Evolutionary conservation across 2,888 invertebrate genomes (phyloP).

Genomic region (Nysson spinosus): DNA sequence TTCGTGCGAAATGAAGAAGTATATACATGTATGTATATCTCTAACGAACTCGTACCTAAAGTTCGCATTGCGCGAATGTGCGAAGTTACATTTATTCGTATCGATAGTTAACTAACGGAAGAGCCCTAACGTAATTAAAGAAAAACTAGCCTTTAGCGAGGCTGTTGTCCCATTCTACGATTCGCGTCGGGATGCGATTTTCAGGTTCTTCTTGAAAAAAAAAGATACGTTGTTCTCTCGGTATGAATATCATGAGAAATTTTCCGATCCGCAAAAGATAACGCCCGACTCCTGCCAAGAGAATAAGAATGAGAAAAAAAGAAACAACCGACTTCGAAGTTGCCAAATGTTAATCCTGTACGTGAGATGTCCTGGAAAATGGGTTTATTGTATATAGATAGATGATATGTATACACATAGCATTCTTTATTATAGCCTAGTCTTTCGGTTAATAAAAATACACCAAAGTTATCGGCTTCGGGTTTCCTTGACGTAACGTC

Average conservation of each 20-base stretch:
- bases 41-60: conserved; percentile 31
- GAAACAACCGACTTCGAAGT: conserved; percentile 55
- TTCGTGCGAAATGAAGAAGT: too few relatives aligned
- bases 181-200: conserved; percentile 14
- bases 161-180: conserved; percentile 11
- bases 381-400: conserved; percentile 70
- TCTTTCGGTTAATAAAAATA: conserved; percentile 71
- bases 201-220: too few relatives aligned
- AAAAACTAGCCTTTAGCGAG: conserved; percentile 13
- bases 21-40: too few relatives aligned
- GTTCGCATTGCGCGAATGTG: conserved; percentile 54
- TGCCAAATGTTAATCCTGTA: conserved; percentile 55
- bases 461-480: conserved; percentile 48
- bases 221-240: conserved; percentile 7
- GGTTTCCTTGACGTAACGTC: too few relatives aligned
- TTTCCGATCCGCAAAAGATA: conserved; percentile 36
- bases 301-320: conserved; percentile 34
- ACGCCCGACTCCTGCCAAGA: conserved; percentile 70
- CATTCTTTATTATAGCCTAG: conserved; percentile 69
- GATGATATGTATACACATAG: conserved; percentile 63
- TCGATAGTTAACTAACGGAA: conserved; percentile 59
- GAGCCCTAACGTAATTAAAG: conserved; percentile 47
- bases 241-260: conserved; percentile 18
- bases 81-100: conserved; percentile 61
- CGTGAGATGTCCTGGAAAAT: conserved; percentile 53